Base-by-base conservation (phyloP, 2,888 invertebrate species). In the Plagodis pulveraria region DNA sequence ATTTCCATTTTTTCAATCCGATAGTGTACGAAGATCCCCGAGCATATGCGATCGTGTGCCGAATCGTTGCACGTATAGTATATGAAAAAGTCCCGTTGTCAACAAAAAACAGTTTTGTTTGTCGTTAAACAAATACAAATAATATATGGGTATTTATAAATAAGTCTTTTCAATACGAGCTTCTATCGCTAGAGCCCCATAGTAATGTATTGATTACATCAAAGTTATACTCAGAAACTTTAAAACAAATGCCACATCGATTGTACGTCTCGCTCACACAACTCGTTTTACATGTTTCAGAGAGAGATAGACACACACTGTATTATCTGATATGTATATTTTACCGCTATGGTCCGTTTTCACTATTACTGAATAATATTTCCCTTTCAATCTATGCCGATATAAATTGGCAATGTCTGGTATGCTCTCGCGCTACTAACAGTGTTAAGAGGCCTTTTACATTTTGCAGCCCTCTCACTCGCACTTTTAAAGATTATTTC, bases 171-270 rank as follows among this genome's bases (percentile, higher is more conserved):
- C 36, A 22, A 42, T 44, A 35, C 9, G 32, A 34, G 43, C 36
- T 41, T 50, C 10, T 22, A 36, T 46, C 50, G 42, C 33, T 10
- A 10, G 41, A 56, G 50, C 46, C 50, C 56, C 50, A 56, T 44
- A 10, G 11, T 50, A 38, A 8, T 38, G 36, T 32, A 48, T 10
- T 11, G 11, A 50, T 33, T 42, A 34, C 10, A 22, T 48, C 35
- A 8, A 12, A 43, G 12, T 43, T 12, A 5, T 43, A 12, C 46
- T 46, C 46, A 46, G n/a, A 36, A 50, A 0, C 11, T 41, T 34
- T 9, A 38, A 49, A 10, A n/a, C n/a, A n/a, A 34, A 2, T 4
- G 0, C 0, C 41, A n/a, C n/a, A 42, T 5, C 34, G 35, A 35
- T 2, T 34, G 22, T 50, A 32, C 50, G 10, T 50, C 35, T 50